These are phyloP conservation scores for Centruroides vittatus DNA, from an alignment of 1,140 invertebrate genomes.

Conservation along the genomic window DNA sequence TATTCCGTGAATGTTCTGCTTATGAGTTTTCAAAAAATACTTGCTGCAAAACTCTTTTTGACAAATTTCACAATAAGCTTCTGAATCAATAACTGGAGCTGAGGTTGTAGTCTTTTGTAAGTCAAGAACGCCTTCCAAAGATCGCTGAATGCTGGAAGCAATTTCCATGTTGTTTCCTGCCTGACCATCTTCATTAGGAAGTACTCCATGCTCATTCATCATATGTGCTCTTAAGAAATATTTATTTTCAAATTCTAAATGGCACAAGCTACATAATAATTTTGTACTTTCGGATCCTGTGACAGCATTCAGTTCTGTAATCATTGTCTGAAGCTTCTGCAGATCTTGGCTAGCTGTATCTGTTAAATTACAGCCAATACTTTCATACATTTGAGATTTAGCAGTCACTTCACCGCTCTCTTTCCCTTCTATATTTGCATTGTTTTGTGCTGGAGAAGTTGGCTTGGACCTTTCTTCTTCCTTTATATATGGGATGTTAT, in stretches of 20 bases:
- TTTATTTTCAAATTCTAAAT: constrained; percentile 40
- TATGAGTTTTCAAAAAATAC: constrained; percentile 43
- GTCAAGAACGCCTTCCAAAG: constrained; percentile 8
- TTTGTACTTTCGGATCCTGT: constrained; percentile 18
- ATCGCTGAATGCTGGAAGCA: constrained; percentile 11
- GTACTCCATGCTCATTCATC: constrained; percentile 41
- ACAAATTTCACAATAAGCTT: constrained; percentile 40
- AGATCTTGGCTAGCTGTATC: constrained; percentile 45
- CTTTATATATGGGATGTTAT: constrained; percentile 23
- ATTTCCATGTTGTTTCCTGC: constrained; percentile 2
- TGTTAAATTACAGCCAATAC: too few species aligned
- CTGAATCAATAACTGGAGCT: constrained; percentile 20
- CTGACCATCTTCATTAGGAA: constrained; percentile 28
- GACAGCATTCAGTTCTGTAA: constrained; percentile 60
- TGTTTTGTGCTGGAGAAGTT: constrained; percentile 7
- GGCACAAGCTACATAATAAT: constrained; percentile 40
- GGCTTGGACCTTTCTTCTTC: constrained; percentile 19
- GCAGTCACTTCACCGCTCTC: constrained; percentile 1
- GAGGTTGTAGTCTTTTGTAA: constrained; percentile 5
- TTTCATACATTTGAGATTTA: too few species aligned
- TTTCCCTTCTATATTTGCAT: constrained; percentile 7
- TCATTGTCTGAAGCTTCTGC: constrained; percentile 79
- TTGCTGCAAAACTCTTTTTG: constrained; percentile 43
- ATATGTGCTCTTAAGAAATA: constrained; percentile 42
- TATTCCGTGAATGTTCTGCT: constrained; percentile 37